These are phyloP conservation scores for Harpagoxenus sublaevis DNA, from an alignment of 2,888 invertebrate species.

Conservation along the genomic window DNA sequence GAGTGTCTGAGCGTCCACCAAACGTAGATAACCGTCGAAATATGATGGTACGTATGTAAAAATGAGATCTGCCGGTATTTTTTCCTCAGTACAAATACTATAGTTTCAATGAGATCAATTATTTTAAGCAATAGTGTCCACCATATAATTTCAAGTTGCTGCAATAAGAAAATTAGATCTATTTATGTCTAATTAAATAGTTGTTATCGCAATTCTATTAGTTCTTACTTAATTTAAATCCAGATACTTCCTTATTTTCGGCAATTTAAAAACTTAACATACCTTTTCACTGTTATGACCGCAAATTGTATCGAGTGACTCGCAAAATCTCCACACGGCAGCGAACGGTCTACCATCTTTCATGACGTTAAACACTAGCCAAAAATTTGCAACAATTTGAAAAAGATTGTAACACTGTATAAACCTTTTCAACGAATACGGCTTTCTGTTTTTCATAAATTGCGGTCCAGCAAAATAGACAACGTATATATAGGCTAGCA, in stretches of 20 bases:
- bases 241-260: not conserved
- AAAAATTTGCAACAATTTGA: conserved; percentile 13
- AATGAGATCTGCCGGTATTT: conserved; percentile 90
- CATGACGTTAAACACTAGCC: not conserved
- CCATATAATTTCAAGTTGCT: conserved; percentile 85
- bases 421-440: conserved; percentile 11
- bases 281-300: not conserved
- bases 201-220: not conserved
- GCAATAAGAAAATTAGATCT: not conserved
- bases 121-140: conserved; percentile 89
- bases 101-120: conserved; percentile 90
- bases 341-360: not conserved
- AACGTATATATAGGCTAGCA: not conserved
- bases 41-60: conserved; percentile 15
- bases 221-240: not conserved
- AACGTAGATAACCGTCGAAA: not conserved
- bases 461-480: not conserved
- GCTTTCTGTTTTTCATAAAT: conserved; percentile 22
- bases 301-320: not conserved
- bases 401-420: conserved; percentile 26
- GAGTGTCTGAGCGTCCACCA: not conserved
- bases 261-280: not conserved
- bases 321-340: not conserved
- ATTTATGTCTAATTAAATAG: not conserved
- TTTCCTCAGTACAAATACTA: conserved; percentile 90